phyloP scores from a whole-genome alignment of 2,888 invertebrate genomes.

The Fabriciana adippe region DNA sequence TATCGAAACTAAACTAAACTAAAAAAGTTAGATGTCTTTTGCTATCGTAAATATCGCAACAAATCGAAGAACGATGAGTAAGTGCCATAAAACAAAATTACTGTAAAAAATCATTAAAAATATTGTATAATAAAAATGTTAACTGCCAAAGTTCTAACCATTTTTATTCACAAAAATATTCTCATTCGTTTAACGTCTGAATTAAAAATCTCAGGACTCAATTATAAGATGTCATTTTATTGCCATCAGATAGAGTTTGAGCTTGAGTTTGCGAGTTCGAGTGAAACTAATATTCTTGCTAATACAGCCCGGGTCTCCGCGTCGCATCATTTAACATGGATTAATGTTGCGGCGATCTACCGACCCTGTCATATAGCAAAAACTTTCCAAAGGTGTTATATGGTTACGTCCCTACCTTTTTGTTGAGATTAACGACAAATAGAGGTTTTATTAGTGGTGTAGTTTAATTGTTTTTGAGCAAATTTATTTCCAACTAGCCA shows the following conservation, averaged over 20 bases:
- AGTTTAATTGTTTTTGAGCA: no score
- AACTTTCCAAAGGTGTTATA: conserved; percentile 28
- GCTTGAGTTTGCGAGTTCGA: neutral
- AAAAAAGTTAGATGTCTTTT: no score
- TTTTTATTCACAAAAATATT: neutral
- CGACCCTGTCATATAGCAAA: conserved; percentile 47
- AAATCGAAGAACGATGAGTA: no score
- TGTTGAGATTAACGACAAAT: conserved; percentile 1
- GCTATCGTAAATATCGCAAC: no score
- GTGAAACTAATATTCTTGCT: conserved; percentile 5
- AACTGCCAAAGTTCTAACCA: no score
- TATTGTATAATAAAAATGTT: no score
- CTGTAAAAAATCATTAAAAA: no score
- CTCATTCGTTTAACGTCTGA: neutral
- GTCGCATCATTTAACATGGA: conserved; percentile 58
- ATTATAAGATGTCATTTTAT: conserved; percentile 1
- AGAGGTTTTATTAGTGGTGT: no score
- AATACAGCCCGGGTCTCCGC: conserved; percentile 40
- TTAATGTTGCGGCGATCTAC: conserved; percentile 50
- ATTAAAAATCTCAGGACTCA: neutral
- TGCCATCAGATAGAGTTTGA: neutral
- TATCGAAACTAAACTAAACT: no score
- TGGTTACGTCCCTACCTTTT: conserved; percentile 14
- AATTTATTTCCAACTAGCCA: no score
- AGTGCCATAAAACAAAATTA: no score